Percentiles rank a stretch among this genome's conserved stretches.
Evolutionary conservation across 2,113 vertebrate species (phyloP).

Genomic region (Stictonetta naevosa): DNA sequence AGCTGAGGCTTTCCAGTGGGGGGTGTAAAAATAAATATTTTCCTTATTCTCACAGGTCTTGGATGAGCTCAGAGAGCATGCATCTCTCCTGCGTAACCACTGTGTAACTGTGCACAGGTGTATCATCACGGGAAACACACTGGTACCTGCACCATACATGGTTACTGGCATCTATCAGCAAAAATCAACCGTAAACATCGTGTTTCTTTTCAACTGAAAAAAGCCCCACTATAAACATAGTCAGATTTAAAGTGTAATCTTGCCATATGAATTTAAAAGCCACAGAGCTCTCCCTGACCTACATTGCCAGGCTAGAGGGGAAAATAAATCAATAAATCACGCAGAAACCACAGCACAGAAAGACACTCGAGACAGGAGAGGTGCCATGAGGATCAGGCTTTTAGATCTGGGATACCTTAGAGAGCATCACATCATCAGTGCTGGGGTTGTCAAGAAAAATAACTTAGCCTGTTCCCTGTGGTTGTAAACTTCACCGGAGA

Average conservation of each 20-base stretch:
- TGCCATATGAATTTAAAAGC: conserved; percentile 25
- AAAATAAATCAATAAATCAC: neutral
- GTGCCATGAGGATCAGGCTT: neutral
- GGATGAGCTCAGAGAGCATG: neutral
- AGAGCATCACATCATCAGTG: neutral
- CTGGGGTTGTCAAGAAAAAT: neutral
- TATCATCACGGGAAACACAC: neutral
- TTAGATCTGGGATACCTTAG: neutral
- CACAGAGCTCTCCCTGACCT: conserved; percentile 45
- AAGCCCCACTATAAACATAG: neutral
- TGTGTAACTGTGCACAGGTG: neutral
- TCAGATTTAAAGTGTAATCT: conserved; percentile 49
- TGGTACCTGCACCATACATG: neutral
- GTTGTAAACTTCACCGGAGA: neutral
- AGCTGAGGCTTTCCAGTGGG: neutral
- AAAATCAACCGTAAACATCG: neutral
- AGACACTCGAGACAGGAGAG: neutral
- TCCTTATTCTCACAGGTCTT: neutral
- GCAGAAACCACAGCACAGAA: neutral
- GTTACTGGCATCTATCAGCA: neutral
- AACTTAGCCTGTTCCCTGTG: neutral
- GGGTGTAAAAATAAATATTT: neutral
- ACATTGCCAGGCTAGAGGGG: neutral
- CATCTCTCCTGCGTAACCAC: neutral
- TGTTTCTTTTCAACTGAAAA: conserved; percentile 44